Evolutionary conservation across 2,113 vertebrate species (phyloP).

Genomic region (Azemiops feae): DNA sequence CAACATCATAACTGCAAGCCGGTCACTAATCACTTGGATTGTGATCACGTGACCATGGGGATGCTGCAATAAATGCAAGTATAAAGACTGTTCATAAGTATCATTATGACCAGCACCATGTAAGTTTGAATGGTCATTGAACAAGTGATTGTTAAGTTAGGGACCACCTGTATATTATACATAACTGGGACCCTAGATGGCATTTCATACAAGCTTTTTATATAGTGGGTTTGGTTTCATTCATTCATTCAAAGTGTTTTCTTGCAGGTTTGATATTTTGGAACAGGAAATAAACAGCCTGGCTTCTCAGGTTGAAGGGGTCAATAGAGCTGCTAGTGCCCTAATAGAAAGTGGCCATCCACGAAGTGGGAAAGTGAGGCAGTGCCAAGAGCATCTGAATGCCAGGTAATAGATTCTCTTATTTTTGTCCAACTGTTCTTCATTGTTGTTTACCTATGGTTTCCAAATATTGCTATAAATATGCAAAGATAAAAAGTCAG

Average conservation of each 20-base stretch:
- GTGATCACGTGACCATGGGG: background rate
- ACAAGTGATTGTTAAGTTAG: background rate
- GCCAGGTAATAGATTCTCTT: slow-evolving; percentile 72
- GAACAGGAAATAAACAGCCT: slow-evolving; percentile 86
- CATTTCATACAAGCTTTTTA: background rate
- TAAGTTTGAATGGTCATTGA: background rate
- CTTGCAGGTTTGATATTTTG: slow-evolving; percentile 83
- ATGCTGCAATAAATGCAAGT: background rate
- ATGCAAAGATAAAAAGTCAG: background rate
- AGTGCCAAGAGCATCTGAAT: slow-evolving; percentile 82
- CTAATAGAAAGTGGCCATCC: slow-evolving; percentile 88
- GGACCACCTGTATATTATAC: background rate
- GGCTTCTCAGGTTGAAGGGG: slow-evolving; percentile 77
- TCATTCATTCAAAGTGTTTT: background rate
- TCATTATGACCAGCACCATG: background rate
- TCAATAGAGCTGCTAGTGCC: slow-evolving; percentile 84
- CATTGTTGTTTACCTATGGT: background rate
- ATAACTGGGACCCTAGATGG: background rate
- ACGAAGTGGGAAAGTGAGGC: slow-evolving; percentile 82
- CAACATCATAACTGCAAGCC: background rate
- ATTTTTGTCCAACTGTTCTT: background rate
- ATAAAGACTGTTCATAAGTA: background rate
- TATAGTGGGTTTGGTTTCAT: background rate
- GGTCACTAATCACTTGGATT: background rate
- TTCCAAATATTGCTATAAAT: background rate